These are phyloP conservation scores for Guaruba guarouba DNA, from an alignment of 2,113 vertebrate species.

Conservation along the genomic window DNA sequence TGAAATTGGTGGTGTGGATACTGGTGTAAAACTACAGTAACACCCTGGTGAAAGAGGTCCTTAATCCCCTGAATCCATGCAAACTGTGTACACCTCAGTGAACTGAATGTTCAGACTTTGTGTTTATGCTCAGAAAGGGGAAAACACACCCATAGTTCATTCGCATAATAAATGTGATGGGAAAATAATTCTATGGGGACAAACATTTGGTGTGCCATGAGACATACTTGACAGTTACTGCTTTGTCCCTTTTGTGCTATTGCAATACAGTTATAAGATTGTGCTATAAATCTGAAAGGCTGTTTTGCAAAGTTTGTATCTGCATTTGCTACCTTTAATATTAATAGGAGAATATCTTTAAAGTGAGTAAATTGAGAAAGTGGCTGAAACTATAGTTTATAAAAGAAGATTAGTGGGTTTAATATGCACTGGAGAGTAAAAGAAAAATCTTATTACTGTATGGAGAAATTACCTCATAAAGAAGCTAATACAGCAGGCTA, in stretches of 20 bases:
- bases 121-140: slow-evolving; percentile 66
- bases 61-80: neutral
- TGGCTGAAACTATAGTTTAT: slow-evolving; percentile 88
- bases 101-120: slow-evolving; percentile 64
- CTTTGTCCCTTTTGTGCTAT: slow-evolving; percentile 72
- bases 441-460: slow-evolving; percentile 98
- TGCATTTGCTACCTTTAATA: slow-evolving; percentile 82
- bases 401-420: slow-evolving; percentile 99
- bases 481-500: slow-evolving; percentile 97
- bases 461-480: slow-evolving; percentile 99
- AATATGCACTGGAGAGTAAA: slow-evolving; percentile 99
- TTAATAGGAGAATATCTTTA: slow-evolving; percentile 84
- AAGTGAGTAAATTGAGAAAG: slow-evolving; percentile 86
- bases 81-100: slow-evolving; percentile 27
- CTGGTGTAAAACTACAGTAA: neutral
- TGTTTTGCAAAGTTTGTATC: slow-evolving; percentile 80
- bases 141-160: slow-evolving; percentile 68
- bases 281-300: slow-evolving; percentile 74
- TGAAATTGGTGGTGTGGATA: neutral
- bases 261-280: slow-evolving; percentile 67
- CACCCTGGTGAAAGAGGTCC: neutral
- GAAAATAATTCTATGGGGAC: slow-evolving; percentile 70
- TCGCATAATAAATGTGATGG: slow-evolving; percentile 66
- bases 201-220: slow-evolving; percentile 72
- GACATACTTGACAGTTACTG: slow-evolving; percentile 70